A percentile compares a stretch with the other conserved stretches of the same genome.
Conservation (phyloP, 2,888 invertebrate genomes). For the Eilema depressum region DNA sequence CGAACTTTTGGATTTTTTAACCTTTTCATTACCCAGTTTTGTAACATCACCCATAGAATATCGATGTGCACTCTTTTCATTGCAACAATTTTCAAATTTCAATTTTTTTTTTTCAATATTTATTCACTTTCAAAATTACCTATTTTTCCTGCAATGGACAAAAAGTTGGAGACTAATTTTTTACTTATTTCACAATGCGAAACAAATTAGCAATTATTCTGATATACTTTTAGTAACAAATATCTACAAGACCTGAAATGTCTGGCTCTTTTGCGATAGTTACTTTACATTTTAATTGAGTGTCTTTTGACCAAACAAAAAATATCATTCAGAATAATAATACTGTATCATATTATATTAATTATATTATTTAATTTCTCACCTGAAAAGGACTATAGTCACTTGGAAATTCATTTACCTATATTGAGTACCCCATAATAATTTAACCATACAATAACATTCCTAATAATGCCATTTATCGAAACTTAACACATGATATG, state of each 20-base stretch:
- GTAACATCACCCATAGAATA: background rate
- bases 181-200: background rate
- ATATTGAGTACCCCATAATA: background rate
- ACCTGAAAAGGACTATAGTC: slow-evolving; percentile 5
- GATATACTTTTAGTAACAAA: too few relatives aligned
- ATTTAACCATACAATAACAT: background rate
- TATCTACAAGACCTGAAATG: too few relatives aligned
- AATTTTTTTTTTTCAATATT: too few relatives aligned
- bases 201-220: too few relatives aligned
- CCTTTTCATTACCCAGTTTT: background rate
- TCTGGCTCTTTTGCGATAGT: too few relatives aligned
- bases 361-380: background rate
- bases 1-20: too few relatives aligned
- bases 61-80: background rate
- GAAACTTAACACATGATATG: slow-evolving; percentile 12
- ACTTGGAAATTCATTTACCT: background rate
- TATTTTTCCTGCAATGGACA: too few relatives aligned
- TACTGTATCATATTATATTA: too few relatives aligned
- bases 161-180: background rate
- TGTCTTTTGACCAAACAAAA: too few relatives aligned
- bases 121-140: too few relatives aligned
- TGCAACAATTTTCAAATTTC: background rate
- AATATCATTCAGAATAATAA: too few relatives aligned
- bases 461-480: background rate
- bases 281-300: background rate